A percentile compares a stretch with the other conserved stretches of the same genome.
Evolutionary conservation across 2,888 invertebrate species (phyloP).

Genomic region (Agrochola circellaris): DNA sequence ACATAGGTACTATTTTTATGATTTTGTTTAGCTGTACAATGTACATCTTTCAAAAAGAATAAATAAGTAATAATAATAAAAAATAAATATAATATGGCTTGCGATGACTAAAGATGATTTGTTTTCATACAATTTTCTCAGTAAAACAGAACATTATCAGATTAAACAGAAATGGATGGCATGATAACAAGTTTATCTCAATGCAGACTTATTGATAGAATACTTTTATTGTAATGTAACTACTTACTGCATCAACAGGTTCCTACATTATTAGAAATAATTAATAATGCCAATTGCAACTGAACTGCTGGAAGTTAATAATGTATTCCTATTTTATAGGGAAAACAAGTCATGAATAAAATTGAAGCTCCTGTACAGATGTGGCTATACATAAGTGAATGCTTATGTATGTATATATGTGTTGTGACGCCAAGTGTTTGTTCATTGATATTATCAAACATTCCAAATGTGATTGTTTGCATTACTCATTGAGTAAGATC

Average conservation of each 20-base stretch:
- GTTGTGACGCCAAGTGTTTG: conserved; percentile 5
- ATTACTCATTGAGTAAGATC: conserved; percentile 9
- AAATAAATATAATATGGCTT: neutral
- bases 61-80: neutral
- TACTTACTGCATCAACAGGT: neutral
- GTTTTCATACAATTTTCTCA: conserved; percentile 2
- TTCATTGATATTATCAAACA: conserved; percentile 37
- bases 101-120: neutral
- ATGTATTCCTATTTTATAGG: neutral
- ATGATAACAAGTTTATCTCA: conserved; percentile 24
- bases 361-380: conserved; percentile 5
- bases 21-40: neutral
- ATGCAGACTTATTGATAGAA: conserved; percentile 6
- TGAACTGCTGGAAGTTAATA: neutral
- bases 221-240: neutral
- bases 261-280: conserved; percentile 8
- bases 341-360: neutral
- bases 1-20: neutral
- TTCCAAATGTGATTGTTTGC: conserved; percentile 35
- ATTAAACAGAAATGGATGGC: conserved; percentile 9
- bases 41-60: neutral
- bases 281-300: neutral
- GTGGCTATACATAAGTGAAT: neutral
- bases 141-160: neutral
- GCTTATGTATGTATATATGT: neutral